Evolutionary conservation across 2,888 invertebrate genomes (phyloP), one percentile per base, ranked within the genome.

Genomic region (Ichneumon xanthorius): DNA sequence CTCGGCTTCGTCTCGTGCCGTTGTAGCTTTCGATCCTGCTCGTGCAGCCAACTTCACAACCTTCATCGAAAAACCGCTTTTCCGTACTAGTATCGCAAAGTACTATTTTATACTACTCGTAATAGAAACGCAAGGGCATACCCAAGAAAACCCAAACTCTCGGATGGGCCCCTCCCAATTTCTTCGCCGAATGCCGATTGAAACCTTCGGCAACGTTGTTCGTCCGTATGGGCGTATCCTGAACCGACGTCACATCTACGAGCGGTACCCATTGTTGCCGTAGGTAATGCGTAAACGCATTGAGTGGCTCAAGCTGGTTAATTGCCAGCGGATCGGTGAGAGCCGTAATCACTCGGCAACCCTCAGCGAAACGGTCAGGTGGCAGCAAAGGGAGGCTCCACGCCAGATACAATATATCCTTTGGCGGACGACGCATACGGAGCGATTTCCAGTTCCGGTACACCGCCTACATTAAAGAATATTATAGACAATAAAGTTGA

Each of bases 391-490:
- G 22, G 4, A 68, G 48, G 3, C 45, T 14, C 68, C 68, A 68
- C n/a, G 68, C 22, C 5, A 68, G 45, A 45, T 48, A 45, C 0
- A 68, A 22, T 22, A 68, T 48, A 2, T 45, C 19, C 22, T 45
- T 68, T 4, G 68, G 26, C 6, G 68, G 68, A 11, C 37, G 6
- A 0, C 1, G 9, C 68, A 68, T 68, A 6, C 16, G 45, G 2
- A 68, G 48, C 45, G 19, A 50, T 26, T 68, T 68, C 68, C 68
- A 68, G 4, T n/a, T n/a, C n/a, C n/a, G n/a, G n/a, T n/a, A n/a
- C n/a, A n/a, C n/a, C n/a, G n/a, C n/a, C n/a, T n/a, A n/a, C n/a
- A n/a, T n/a, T n/a, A n/a, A n/a, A n/a, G n/a, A n/a, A n/a, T n/a
- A n/a, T n/a, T n/a, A n/a, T n/a, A n/a, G n/a, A n/a, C n/a, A n/a